A percentile compares a stretch with the other conserved stretches of the same genome.
phyloP scores from a whole-genome alignment of 2,797 vertebrate species.

The Falco peregrinus region DNA sequence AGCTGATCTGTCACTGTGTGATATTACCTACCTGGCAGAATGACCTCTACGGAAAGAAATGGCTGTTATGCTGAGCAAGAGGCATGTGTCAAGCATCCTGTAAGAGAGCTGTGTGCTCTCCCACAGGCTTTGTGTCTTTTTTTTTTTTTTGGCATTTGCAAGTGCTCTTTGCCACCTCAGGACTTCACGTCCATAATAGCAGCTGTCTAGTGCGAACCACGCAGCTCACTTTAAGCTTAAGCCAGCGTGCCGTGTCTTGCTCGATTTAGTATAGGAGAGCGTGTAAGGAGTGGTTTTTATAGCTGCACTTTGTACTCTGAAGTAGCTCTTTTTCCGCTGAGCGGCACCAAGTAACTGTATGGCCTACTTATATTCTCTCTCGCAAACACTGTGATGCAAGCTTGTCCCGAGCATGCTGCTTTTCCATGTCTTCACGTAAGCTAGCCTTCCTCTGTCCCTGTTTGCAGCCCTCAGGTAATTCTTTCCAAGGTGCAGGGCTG shows the following conservation, averaged over 20 bases:
- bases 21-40: background rate
- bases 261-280: background rate
- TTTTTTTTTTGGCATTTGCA: background rate
- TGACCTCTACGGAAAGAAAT: background rate
- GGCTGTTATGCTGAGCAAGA: fast-evolving
- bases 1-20: background rate
- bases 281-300: background rate
- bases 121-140: background rate
- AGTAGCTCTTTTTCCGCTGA: background rate
- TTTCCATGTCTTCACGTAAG: fast-evolving
- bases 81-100: fast-evolving
- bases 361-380: background rate
- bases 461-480: background rate
- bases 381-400: background rate
- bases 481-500: background rate
- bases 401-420: background rate
- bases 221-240: background rate
- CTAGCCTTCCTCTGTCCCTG: background rate
- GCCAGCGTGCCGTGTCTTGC: background rate
- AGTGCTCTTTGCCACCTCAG: background rate
- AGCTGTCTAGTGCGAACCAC: background rate
- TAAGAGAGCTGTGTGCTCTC: background rate
- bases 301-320: background rate
- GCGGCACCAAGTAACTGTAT: background rate
- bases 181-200: fast-evolving